Percentiles rank a stretch among this genome's conserved stretches.
phyloP scores from a whole-genome alignment of 2,113 vertebrate species.

The Mormyrus iriodes region DNA sequence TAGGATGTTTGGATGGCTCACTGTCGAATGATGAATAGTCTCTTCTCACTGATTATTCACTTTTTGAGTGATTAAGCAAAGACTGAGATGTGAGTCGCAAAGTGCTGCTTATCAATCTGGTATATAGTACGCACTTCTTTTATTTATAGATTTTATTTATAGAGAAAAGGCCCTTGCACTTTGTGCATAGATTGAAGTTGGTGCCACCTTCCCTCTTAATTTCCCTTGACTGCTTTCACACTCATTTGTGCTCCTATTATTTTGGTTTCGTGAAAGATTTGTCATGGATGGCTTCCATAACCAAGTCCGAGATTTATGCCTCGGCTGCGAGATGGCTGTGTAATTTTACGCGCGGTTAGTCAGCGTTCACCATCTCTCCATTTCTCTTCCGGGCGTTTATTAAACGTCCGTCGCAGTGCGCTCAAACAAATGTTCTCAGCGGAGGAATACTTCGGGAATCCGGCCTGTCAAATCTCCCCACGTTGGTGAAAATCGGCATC shows the following conservation, averaged over 20 bases:
- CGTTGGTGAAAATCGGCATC: background rate
- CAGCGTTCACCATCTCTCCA: constrained; percentile 44
- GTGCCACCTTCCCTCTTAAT: background rate
- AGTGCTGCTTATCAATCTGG: background rate
- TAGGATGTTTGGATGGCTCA: background rate
- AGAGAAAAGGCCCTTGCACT: background rate
- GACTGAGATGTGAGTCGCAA: background rate
- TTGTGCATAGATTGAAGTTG: background rate
- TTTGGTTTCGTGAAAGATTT: constrained; percentile 25
- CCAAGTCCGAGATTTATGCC: constrained; percentile 45
- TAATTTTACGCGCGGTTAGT: constrained; percentile 58
- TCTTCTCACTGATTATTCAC: background rate
- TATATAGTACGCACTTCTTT: background rate
- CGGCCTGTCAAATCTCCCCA: background rate
- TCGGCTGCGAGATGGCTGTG: constrained; percentile 47
- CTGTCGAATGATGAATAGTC: background rate
- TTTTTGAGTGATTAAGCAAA: background rate
- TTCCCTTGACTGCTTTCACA: background rate
- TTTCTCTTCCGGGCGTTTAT: constrained; percentile 44
- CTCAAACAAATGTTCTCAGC: constrained; percentile 34
- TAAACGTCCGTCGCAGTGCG: constrained; percentile 37
- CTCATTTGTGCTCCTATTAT: constrained; percentile 3
- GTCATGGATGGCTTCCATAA: background rate
- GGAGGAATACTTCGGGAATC: constrained; percentile 29
- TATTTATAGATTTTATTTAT: background rate